A percentile compares a stretch with the other conserved stretches of the same genome.
Evolutionary conservation across 2,888 invertebrate genomes (phyloP).

Genomic region (Nipponacmea schrenckii): DNA sequence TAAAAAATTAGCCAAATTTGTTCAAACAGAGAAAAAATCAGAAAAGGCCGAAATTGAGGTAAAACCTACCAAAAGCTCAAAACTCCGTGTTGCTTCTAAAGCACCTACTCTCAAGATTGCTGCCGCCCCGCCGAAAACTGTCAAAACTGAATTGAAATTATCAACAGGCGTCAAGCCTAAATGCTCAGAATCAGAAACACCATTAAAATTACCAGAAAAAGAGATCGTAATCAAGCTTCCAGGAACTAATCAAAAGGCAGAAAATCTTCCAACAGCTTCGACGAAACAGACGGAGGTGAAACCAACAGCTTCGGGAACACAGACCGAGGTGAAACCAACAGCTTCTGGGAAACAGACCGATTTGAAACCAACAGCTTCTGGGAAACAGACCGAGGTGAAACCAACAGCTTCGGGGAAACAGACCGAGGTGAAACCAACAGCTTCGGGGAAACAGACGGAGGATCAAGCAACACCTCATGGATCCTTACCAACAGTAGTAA

Average conservation of each 20-base stretch:
- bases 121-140: neutral
- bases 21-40: neutral
- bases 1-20: neutral
- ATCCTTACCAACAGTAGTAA: too few relatives aligned
- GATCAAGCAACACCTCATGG: too few relatives aligned
- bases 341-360: conserved; percentile 20
- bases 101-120: neutral
- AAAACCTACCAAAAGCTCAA: neutral
- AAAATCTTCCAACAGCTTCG: neutral
- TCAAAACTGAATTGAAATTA: neutral
- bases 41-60: neutral
- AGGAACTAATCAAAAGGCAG: neutral
- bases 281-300: neutral
- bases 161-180: neutral
- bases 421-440: too few relatives aligned
- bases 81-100: neutral
- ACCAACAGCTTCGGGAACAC: neutral
- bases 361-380: neutral
- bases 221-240: neutral
- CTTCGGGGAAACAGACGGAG: too few relatives aligned
- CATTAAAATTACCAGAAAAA: neutral
- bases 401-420: too few relatives aligned
- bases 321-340: neutral
- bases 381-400: too few relatives aligned
- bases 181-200: neutral